Evolutionary conservation across 2,797 vertebrate genomes (phyloP), one percentile per base, ranked within the genome.

Genomic region (Allobates femoralis): DNA sequence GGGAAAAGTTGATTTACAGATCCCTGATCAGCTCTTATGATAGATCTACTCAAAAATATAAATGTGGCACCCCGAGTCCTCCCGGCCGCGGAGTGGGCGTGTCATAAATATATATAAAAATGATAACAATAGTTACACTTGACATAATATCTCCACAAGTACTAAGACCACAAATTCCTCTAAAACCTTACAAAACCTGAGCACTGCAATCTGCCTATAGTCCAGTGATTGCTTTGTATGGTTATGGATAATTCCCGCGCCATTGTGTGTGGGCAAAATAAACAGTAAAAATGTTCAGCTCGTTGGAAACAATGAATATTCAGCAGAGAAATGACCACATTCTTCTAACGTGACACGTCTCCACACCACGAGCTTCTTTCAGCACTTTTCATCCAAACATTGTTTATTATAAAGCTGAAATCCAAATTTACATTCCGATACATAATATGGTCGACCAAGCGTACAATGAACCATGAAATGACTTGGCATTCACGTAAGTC

Each of bases 341-440:
- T 62, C n/a, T 41, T 81, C 37, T 30, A 46, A 53, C 19, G 50
- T 37, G 34, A 46, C n/a, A 32, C n/a, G 8, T 56, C 50, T 37
- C 15, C n/a, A 56, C 46, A 86, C 37, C 55, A 51, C 28, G 34
- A 55, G 21, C 30, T 30, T 67, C 73, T 69, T 69, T 85, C 58
- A 82, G 21, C 79, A 75, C 79, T 53, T 80, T 4, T 76, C 30
- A 26, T 73, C 28, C 58, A 46, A 86, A 81, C 58, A 53, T 32
- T 14, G 37, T 23, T 56, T 62, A 14, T 50, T 66, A 66, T 28
- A 34, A 53, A 66, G 76, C 30, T 56, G 34, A 66, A 16, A 55
- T 16, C 32, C 64, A 50, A 26, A 74, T 37, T 56, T 55, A 73
- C 66, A 53, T 41, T 71, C 32, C 4, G 21, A 41, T 73, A n/a